Base-by-base conservation (phyloP, 1,140 invertebrate genomes). In the Atta colombica region DNA sequence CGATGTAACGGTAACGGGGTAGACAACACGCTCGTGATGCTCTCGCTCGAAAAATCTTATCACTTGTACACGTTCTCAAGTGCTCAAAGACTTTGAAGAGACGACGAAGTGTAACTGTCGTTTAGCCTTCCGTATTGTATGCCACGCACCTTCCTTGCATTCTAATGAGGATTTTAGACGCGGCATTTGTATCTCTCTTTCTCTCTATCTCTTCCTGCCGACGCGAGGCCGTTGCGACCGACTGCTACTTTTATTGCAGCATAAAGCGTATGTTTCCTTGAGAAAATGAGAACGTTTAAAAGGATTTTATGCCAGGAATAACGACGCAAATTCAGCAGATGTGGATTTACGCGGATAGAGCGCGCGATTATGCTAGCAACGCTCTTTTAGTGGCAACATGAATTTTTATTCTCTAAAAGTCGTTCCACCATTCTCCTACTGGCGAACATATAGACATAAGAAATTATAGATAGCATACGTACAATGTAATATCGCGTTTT, bases 271-370 rank as follows among this genome's bases (percentile, higher is more conserved):
- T 84, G 80, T 74, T 81, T 61, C 39, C 16, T 51, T 35, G 25
- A 18, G 69, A 84, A 84, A 84, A 84, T 75, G 80, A 84, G 69
- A 51, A 74, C 69, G 39, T 75, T 84, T 61, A 84, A 84, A 84
- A 68, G 66, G 69, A 74, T 84, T 84, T 84, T 84, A 84, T 51
- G 80, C 69, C 28, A 39, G 18, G 80, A 28, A 75, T 84, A 63
- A 75, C 80, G 80, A 74, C 80, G 69, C 55, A 61, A 84, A 84
- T 84, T 84, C 69, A 84, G 69, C 80, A 61, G 39, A 74, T 84
- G 45, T 75, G 69, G 55, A 84, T 84, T 84, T 84, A 84, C 55
- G 80, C 58, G 80, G 39, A 68, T 35, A 55, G 55, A 71, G 49
- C 78, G 69, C 12, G 35, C 68, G 80, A 82, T 82, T 82, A 82